phyloP scores from a whole-genome alignment of 2,113 vertebrate species.

The Odontophorus gujanensis region DNA sequence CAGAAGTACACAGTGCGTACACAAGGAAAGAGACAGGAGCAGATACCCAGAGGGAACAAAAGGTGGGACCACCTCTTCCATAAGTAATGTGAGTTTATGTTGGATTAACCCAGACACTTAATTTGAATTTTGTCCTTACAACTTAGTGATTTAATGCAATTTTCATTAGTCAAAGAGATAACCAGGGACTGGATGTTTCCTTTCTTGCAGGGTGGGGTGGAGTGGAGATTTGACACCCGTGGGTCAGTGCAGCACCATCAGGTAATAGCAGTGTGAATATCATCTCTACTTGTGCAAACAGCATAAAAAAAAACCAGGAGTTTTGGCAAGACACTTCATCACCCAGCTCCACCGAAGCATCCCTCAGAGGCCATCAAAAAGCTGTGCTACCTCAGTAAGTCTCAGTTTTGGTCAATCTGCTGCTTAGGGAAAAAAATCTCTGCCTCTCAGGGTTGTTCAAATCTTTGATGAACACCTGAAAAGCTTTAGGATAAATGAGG shows the following conservation, averaged over 20 bases:
- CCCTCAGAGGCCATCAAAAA: background rate
- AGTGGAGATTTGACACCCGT: background rate
- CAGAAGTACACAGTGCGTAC: background rate
- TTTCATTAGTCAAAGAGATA: background rate
- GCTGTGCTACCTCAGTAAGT: background rate
- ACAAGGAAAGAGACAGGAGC: background rate
- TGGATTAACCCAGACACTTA: background rate
- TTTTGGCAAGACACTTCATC: background rate
- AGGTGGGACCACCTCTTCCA: background rate
- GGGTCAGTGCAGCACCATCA: background rate
- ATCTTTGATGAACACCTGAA: constrained; percentile 16
- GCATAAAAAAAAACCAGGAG: background rate
- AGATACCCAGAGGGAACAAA: background rate
- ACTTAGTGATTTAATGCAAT: background rate
- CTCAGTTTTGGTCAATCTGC: background rate
- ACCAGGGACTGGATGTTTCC: background rate
- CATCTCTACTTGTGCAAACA: background rate
- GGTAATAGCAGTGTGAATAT: rapidly evolving
- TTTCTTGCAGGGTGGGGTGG: background rate
- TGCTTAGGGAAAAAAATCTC: background rate
- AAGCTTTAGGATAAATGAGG: constrained; percentile 3
- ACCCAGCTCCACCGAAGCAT: background rate
- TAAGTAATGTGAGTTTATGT: background rate
- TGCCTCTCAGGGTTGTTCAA: background rate
- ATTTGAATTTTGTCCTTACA: background rate